Conservation (phyloP, 1,140 invertebrate species). For the Lepidurus arcticus region DNA sequence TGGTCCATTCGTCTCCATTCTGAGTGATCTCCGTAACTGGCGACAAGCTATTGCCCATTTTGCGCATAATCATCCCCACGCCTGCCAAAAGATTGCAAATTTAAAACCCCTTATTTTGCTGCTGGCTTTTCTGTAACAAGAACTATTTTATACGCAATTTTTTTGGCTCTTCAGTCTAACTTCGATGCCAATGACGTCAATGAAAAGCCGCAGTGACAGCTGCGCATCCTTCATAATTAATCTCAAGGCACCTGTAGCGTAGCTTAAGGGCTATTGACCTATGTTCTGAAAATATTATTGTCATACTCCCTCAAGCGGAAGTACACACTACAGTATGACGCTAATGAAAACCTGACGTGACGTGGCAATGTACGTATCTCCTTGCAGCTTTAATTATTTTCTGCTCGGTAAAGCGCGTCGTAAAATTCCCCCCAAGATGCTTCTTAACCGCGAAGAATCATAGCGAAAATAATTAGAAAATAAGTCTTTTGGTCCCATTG, state of each 20-base stretch:
- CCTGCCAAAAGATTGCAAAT: conserved; percentile 40
- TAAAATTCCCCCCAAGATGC: no score
- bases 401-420: no score
- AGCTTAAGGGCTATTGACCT: background rate
- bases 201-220: background rate
- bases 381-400: no score
- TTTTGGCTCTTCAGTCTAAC: no score
- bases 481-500: no score
- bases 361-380: background rate
- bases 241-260: background rate
- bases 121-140: background rate
- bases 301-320: background rate
- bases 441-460: no score
- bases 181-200: background rate
- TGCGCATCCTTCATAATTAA: background rate
- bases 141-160: background rate
- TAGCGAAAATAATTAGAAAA: no score
- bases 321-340: background rate
- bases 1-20: conserved; percentile 45
- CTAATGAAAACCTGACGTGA: background rate
- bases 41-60: conserved; percentile 45
- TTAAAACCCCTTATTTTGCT: conserved; percentile 23
- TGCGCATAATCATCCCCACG: conserved; percentile 48
- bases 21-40: conserved; percentile 46
- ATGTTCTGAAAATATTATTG: background rate